Percentiles rank a stretch among this genome's conserved stretches.
Conservation (phyloP, 2,797 vertebrate species). For the Urophycis tenuis region DNA sequence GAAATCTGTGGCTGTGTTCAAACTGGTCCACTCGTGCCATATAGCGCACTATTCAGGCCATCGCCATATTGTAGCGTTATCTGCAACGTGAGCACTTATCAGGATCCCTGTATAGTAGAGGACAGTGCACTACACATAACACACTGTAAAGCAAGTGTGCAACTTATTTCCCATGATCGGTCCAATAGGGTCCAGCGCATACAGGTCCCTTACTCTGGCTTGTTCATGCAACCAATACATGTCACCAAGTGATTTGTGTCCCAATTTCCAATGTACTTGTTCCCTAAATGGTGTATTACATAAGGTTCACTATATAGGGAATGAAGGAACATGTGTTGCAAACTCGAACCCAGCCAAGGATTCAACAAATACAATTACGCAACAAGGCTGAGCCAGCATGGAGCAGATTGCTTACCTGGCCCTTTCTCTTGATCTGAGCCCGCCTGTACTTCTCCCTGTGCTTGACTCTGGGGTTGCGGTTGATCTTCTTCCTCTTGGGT, state of each 20-base stretch:
- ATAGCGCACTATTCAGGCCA: too few species aligned
- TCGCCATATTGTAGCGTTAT: too few species aligned
- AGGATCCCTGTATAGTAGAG: neutral
- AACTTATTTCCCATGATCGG: neutral
- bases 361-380: neutral
- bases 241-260: neutral
- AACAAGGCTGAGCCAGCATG: neutral
- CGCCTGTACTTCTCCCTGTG: constrained; percentile 90
- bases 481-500: constrained; percentile 91
- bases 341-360: neutral
- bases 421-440: constrained; percentile 89
- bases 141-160: neutral
- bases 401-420: constrained; percentile 71
- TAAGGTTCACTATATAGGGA: neutral
- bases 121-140: neutral
- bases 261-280: neutral
- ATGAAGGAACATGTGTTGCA: neutral
- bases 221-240: neutral
- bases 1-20: neutral
- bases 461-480: constrained; percentile 94
- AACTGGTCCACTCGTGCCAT: neutral
- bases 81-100: neutral
- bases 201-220: neutral
- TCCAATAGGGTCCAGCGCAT: neutral
- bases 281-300: neutral